phyloP scores from a whole-genome alignment of 2,888 invertebrate species.

The Lochmaea crataegi region DNA sequence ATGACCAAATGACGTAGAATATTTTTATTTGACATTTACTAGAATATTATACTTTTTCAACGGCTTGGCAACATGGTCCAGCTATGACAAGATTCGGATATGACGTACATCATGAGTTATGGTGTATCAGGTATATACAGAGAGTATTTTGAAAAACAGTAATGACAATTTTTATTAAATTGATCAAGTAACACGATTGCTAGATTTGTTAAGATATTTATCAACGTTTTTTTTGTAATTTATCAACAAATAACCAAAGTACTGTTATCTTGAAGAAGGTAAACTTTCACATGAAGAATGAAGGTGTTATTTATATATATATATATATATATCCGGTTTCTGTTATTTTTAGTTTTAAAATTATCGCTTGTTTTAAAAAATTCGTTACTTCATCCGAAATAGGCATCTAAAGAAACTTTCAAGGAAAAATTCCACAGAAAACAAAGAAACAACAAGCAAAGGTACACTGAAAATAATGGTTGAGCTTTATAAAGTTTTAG shows the following conservation, averaged over 20 bases:
- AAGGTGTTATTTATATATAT: background rate
- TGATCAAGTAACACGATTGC: no score
- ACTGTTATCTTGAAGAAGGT: background rate
- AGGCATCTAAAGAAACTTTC: background rate
- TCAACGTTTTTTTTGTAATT: no score
- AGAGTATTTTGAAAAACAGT: no score
- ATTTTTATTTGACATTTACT: no score
- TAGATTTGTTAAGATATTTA: no score
- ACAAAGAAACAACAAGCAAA: background rate
- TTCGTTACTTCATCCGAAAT: background rate
- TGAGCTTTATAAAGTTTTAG: background rate
- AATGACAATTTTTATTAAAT: no score
- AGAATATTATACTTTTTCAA: no score
- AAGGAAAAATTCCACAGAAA: background rate
- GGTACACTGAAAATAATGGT: background rate
- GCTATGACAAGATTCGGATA: no score
- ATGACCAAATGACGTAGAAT: no score
- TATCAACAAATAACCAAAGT: background rate
- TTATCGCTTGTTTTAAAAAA: background rate
- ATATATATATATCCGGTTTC: background rate
- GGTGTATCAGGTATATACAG: no score
- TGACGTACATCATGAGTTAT: no score
- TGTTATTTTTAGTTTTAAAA: background rate
- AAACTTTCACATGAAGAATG: conserved; percentile 4
- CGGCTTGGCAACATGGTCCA: no score